These are phyloP conservation scores for Felis catus DNA, from an alignment of 2,113 vertebrate genomes.

Conservation along the genomic window DNA sequence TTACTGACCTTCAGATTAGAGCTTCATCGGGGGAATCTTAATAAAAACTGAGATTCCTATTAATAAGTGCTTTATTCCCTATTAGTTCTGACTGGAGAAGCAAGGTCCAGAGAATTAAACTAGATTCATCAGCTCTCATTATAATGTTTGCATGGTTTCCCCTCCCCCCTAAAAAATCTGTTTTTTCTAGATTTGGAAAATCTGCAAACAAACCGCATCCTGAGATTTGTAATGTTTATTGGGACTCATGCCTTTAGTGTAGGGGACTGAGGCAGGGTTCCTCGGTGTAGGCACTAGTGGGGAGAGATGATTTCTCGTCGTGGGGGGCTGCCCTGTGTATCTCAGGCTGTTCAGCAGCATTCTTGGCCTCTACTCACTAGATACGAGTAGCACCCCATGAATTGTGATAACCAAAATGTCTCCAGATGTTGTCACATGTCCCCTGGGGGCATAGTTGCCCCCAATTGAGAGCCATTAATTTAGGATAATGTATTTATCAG, in stretches of 20 bases:
- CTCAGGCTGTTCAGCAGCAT: background rate
- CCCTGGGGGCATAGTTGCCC: background rate
- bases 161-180: too few relatives aligned
- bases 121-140: background rate
- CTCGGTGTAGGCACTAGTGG: background rate
- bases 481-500: background rate
- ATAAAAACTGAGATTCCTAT: background rate
- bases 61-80: background rate
- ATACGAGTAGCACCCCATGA: background rate
- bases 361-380: background rate
- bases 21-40: background rate
- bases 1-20: background rate
- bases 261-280: background rate
- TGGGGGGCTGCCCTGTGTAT: background rate
- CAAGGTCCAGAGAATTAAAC: background rate
- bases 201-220: background rate
- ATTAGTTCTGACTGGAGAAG: background rate
- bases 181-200: background rate
- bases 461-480: background rate
- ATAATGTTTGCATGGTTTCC: background rate
- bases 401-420: background rate
- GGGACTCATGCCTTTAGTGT: background rate
- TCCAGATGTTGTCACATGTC: slow-evolving; percentile 31
- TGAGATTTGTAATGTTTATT: background rate
- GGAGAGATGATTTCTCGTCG: background rate